phyloP scores from a whole-genome alignment of 2,797 vertebrate species.

The Acrossocheilus wenchowensis region DNA sequence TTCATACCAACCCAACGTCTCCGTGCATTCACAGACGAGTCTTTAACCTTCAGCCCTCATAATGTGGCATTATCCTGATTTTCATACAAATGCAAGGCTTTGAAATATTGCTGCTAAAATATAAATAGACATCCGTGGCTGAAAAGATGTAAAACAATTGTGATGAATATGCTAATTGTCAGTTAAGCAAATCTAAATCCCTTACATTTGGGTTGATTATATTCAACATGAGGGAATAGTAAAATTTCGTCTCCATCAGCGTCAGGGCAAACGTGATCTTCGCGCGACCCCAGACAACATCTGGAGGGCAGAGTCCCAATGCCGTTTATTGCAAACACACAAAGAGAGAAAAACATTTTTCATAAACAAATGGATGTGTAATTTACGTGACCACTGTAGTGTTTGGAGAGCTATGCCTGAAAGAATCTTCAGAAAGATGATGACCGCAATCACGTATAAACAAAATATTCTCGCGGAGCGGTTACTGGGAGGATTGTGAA shows the following conservation, averaged over 20 bases:
- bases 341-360: conserved; percentile 73
- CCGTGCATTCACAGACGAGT: conserved; percentile 36
- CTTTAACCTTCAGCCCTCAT: conserved; percentile 39
- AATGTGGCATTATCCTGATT: conserved; percentile 59
- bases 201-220: conserved; percentile 60
- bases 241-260: conserved; percentile 59
- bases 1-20: conserved; percentile 21
- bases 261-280: conserved; percentile 62
- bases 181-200: conserved; percentile 66
- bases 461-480: conserved; percentile 66
- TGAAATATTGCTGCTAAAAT: conserved; percentile 54
- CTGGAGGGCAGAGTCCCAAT: conserved; percentile 59
- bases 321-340: conserved; percentile 73
- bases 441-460: conserved; percentile 66
- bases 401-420: conserved; percentile 61
- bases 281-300: conserved; percentile 59
- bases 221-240: conserved; percentile 60
- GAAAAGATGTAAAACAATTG: conserved; percentile 65
- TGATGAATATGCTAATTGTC: conserved; percentile 59
- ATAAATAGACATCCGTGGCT: conserved; percentile 62
- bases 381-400: conserved; percentile 61
- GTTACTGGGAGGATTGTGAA: conserved; percentile 48
- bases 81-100: conserved; percentile 65
- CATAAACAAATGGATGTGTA: conserved; percentile 80
- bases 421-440: conserved; percentile 55